Evolutionary conservation across 2,888 invertebrate genomes (phyloP), one percentile per base, ranked within the genome.

Genomic region (Apamea epomidion): DNA sequence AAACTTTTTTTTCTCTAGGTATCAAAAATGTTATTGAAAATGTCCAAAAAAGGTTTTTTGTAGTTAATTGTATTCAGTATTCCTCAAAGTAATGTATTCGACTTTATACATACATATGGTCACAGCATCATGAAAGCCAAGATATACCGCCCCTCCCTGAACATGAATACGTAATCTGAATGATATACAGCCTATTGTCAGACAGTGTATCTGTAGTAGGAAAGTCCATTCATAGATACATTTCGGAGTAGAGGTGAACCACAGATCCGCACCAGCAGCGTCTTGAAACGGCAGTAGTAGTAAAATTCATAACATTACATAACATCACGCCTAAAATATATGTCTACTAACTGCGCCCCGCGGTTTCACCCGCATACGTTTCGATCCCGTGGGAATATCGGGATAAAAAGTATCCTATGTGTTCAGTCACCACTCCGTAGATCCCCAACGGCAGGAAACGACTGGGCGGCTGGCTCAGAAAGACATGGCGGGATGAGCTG

Each of bases 111-210:
- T 32, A 51, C 21, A n/a, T 48, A 37, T 48, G 42, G 29, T 42
- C 14, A 54, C 21, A 69, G 48, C 21, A 79, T 60, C 72, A 68
- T 82, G 45, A 18, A 73, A 78, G 29, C 12, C 45, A 85, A 72
- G 68, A 85, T 51, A 81, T 62, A 82, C 54, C 8, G 21, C 18
- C 25, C 5, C 6, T 7, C 37, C 54, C 29, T 37, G 72, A 54
- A 58, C 62, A 81, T 85, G 72, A 82, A 85, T 82, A 82, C 45
- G 60, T 85, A 80, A 85, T 64, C 37, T 16, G 37, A 62, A 62
- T 70, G 81, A 82, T 85, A 72, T 80, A 85, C 54, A n/a, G n/a
- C 62, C 37, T 85, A 21, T n/a, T 29, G 62, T 85, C 68, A 69
- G 29, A n/a, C 6, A 16, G 0, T 51, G 70, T 70, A 84, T 48